Evolutionary conservation across 2,888 invertebrate genomes (phyloP).

Genomic region (Azorinus chamasolen): DNA sequence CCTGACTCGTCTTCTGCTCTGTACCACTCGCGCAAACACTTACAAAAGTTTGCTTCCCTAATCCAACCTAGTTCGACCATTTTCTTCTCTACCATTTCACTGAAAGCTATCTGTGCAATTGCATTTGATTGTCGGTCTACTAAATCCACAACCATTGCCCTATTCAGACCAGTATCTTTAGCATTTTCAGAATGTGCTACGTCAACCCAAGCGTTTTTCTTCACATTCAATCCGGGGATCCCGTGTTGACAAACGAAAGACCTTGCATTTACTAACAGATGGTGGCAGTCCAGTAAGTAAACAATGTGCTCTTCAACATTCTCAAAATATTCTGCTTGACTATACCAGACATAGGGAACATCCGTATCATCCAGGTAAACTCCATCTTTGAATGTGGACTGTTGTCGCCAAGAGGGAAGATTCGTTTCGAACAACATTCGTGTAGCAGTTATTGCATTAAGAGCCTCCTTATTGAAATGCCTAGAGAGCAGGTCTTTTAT

Average conservation of each 20-base stretch:
- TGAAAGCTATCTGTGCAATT: constrained; percentile 32
- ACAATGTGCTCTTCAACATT: background rate
- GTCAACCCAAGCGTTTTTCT: constrained; percentile 31
- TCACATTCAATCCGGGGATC: constrained; percentile 20
- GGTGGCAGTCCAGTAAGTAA: constrained; percentile 35
- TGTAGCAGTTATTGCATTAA: constrained; percentile 24
- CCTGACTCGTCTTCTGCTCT: constrained; percentile 50
- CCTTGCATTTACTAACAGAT: constrained; percentile 41
- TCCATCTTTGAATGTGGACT: background rate
- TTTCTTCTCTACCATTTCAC: constrained; percentile 33
- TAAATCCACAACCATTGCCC: constrained; percentile 30
- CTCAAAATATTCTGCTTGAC: constrained; percentile 26
- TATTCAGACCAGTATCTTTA: constrained; percentile 26
- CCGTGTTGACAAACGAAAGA: constrained; percentile 21
- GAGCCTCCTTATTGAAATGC: constrained; percentile 5
- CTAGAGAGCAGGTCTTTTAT: constrained; percentile 8
- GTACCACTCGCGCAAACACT: constrained; percentile 41
- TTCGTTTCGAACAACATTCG: background rate
- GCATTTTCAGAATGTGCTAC: constrained; percentile 13
- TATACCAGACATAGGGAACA: constrained; percentile 23
- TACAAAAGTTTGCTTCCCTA: constrained; percentile 39
- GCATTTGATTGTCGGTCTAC: constrained; percentile 47
- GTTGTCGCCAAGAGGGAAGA: constrained; percentile 5
- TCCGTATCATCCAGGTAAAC: too few relatives aligned
- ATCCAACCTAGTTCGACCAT: constrained; percentile 22